Conservation (phyloP, 2,888 invertebrate genomes). For the Orthosia gracilis region DNA sequence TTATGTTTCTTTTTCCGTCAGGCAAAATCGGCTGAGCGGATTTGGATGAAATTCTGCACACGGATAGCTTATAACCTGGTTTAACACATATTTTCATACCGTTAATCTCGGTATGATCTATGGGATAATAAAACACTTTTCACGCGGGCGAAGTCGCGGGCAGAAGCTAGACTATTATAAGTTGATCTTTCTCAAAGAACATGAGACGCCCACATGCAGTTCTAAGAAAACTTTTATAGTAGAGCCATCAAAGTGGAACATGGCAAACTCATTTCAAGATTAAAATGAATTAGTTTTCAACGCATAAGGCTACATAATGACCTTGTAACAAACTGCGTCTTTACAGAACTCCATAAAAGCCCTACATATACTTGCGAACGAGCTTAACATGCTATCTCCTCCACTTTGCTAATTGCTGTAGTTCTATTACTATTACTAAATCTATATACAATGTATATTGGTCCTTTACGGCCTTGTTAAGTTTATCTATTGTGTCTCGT, state of each 20-base stretch:
- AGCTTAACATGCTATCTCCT: constrained; percentile 49
- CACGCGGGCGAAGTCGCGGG: no score
- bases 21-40: no score
- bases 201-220: no score
- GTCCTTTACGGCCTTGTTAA: constrained; percentile 56
- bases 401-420: constrained; percentile 64
- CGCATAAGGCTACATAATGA: constrained; percentile 10
- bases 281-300: constrained; percentile 38
- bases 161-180: no score
- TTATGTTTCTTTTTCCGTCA: no score
- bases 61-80: no score
- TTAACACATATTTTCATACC: no score
- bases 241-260: background rate
- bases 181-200: background rate
- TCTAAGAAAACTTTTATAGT: background rate
- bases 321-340: constrained; percentile 32
- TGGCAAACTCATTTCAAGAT: background rate
- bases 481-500: constrained; percentile 61
- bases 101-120: no score
- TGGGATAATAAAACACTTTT: no score
- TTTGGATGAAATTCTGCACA: no score
- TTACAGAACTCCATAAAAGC: constrained; percentile 49
- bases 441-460: constrained; percentile 52
- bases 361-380: constrained; percentile 32
- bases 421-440: constrained; percentile 56